A percentile compares a stretch with the other conserved stretches of the same genome.
Conservation (phyloP, 2,888 invertebrate genomes). For the Ophraella communa region DNA sequence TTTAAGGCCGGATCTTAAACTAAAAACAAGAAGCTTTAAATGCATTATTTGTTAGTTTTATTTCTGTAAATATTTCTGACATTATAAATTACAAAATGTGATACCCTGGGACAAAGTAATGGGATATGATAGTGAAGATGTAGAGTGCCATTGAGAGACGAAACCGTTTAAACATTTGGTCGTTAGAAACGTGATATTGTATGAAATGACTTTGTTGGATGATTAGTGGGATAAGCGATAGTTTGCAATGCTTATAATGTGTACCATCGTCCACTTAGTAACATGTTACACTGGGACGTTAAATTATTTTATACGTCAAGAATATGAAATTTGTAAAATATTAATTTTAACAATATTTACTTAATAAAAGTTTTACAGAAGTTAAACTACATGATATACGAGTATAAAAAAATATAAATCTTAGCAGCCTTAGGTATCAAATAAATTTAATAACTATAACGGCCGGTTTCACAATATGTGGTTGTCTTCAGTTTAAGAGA, state of each 20-base stretch:
- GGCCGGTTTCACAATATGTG: too few species aligned
- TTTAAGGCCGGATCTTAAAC: too few species aligned
- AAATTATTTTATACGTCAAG: not conserved
- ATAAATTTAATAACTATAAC: too few species aligned
- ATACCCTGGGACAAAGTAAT: not conserved
- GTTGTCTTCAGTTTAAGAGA: too few species aligned
- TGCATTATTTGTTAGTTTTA: too few species aligned
- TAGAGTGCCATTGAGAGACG: constrained; percentile 6
- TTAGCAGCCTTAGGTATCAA: too few species aligned
- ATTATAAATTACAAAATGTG: not conserved
- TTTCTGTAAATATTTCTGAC: too few species aligned
- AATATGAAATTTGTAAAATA: not conserved
- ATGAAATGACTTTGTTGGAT: constrained; percentile 16
- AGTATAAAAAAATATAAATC: too few species aligned
- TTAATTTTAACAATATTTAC: not conserved
- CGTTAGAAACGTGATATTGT: constrained; percentile 14
- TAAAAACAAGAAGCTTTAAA: too few species aligned
- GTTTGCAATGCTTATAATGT: not conserved
- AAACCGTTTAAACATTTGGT: constrained; percentile 13
- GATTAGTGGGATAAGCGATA: constrained; percentile 13
- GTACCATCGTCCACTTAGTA: not conserved
- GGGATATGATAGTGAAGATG: constrained; percentile 4
- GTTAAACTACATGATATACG: too few species aligned
- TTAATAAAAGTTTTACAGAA: too few species aligned
- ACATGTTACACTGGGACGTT: not conserved